These are phyloP conservation scores for Tiliacea citrago DNA, from an alignment of 2,888 invertebrate genomes.

Conservation along the genomic window DNA sequence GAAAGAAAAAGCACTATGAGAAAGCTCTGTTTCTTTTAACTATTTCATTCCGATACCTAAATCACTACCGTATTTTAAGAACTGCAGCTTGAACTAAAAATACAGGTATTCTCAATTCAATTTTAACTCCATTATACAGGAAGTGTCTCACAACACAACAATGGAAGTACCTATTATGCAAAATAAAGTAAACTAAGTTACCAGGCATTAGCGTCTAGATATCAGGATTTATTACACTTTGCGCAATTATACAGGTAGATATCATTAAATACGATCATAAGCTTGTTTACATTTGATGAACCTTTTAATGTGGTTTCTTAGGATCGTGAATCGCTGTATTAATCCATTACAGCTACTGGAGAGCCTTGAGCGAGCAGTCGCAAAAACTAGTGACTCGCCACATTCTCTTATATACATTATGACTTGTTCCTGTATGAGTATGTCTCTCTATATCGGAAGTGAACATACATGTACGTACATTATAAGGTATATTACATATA, in stretches of 20 bases:
- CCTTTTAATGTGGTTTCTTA: slow-evolving; percentile 46
- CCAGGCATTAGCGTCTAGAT: slow-evolving; percentile 9
- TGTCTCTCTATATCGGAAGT: slow-evolving; percentile 68
- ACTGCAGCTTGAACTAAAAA: slow-evolving; percentile 14
- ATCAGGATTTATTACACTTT: slow-evolving; percentile 37
- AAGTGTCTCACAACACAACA: slow-evolving; percentile 48
- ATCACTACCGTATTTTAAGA: neutral
- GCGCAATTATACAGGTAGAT: slow-evolving; percentile 33
- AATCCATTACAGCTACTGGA: slow-evolving; percentile 67
- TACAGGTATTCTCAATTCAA: neutral
- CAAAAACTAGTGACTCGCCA: slow-evolving; percentile 76
- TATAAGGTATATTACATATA: neutral
- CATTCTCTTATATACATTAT: slow-evolving; percentile 79
- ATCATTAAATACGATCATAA: slow-evolving; percentile 27
- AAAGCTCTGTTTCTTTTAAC: neutral
- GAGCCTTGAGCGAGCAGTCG: slow-evolving; percentile 76
- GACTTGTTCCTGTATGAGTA: slow-evolving; percentile 59
- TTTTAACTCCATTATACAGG: slow-evolving; percentile 25
- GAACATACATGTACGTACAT: slow-evolving; percentile 16
- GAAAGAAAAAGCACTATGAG: neutral
- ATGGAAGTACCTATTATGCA: slow-evolving; percentile 46
- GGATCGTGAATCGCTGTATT: slow-evolving; percentile 67
- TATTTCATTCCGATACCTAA: neutral
- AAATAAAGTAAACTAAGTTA: slow-evolving; percentile 36
- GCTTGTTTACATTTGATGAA: slow-evolving; percentile 45